These are phyloP conservation scores for Megaleporinus macrocephalus DNA, from an alignment of 2,113 vertebrate species.

Conservation along the genomic window DNA sequence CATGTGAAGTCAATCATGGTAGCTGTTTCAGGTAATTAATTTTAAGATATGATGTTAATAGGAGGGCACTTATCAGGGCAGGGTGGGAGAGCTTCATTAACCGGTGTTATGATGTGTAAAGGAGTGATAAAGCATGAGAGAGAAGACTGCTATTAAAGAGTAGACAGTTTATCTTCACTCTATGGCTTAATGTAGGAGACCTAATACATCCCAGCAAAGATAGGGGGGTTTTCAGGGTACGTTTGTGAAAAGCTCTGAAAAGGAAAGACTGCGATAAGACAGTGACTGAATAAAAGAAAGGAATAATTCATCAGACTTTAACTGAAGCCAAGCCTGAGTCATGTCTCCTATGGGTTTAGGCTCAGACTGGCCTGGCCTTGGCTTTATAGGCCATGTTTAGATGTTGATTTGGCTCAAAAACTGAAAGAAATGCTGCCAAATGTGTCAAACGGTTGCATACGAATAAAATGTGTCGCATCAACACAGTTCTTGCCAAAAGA, in stretches of 20 bases:
- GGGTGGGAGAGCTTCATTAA: conserved; percentile 35
- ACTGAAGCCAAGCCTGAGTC: conserved; percentile 21
- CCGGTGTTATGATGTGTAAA: conserved; percentile 41
- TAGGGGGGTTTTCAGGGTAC: background rate
- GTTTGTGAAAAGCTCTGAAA: background rate
- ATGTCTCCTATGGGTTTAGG: background rate
- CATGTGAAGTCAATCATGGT: conserved; percentile 34
- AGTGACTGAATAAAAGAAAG: background rate
- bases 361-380: conserved; percentile 12
- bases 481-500: background rate
- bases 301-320: conserved; percentile 15
- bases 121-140: background rate
- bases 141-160: background rate
- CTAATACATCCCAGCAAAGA: background rate
- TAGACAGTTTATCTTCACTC: conserved; percentile 11
- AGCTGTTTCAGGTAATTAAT: conserved; percentile 16
- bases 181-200: background rate
- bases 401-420: conserved; percentile 56
- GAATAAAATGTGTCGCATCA: background rate
- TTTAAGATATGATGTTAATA: conserved; percentile 16
- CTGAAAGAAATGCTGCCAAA: background rate
- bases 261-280: conserved; percentile 11
- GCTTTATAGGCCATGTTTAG: conserved; percentile 34
- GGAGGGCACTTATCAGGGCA: conserved; percentile 1
- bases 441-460: background rate